A percentile compares a stretch with the other conserved stretches of the same genome.
Conservation (phyloP, 1,140 invertebrate species). For the Globodera rostochiensis region DNA sequence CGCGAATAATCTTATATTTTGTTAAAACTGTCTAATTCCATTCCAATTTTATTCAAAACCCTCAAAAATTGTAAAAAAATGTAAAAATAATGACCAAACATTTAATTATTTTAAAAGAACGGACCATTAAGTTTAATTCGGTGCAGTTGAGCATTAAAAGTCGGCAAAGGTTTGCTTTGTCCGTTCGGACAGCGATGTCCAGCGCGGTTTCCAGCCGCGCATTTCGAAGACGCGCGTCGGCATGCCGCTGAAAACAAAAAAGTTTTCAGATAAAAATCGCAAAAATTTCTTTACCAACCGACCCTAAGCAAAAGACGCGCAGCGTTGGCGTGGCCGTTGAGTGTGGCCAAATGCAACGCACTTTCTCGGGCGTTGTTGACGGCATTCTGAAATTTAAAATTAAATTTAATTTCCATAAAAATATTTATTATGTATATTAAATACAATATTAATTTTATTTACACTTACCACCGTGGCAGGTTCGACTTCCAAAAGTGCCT, state of each 20-base stretch:
- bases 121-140: conserved; percentile 49
- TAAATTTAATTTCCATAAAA: background rate
- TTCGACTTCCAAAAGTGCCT: conserved; percentile 50
- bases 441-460: too few species aligned
- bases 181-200: conserved; percentile 85
- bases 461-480: conserved; percentile 32
- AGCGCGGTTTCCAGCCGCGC: conserved; percentile 84
- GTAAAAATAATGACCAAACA: too few species aligned
- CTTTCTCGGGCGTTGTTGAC: conserved; percentile 91
- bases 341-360: conserved; percentile 87
- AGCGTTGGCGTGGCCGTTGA: conserved; percentile 89
- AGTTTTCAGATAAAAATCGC: conserved; percentile 12
- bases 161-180: conserved; percentile 76
- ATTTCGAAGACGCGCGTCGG: conserved; percentile 86
- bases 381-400: conserved; percentile 46
- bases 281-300: conserved; percentile 20
- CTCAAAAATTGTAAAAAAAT: too few species aligned
- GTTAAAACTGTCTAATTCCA: background rate
- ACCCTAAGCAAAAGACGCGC: conserved; percentile 78
- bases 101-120: background rate
- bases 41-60: too few species aligned
- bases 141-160: conserved; percentile 51
- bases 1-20: background rate
- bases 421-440: too few species aligned
- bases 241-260: conserved; percentile 73